These are phyloP conservation scores for Napeogenes inachia DNA, from an alignment of 2,888 invertebrate genomes.

Conservation along the genomic window DNA sequence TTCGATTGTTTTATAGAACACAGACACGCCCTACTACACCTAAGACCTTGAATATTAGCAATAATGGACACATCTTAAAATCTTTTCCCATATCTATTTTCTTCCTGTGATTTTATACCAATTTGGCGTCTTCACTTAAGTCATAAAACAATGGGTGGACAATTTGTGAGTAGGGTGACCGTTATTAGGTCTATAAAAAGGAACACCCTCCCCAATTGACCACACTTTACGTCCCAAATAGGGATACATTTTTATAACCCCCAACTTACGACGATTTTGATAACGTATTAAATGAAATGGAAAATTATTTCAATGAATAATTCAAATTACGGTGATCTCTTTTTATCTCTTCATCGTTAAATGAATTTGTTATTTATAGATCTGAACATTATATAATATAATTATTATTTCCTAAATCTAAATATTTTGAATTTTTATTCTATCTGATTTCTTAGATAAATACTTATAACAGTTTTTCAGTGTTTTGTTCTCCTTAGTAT, in stretches of 20 bases:
- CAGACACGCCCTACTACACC: no score
- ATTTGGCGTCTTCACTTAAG: constrained; percentile 5
- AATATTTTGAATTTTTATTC: neutral
- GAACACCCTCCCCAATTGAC: constrained; percentile 42
- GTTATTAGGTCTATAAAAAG: constrained; percentile 46
- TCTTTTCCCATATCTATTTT: neutral
- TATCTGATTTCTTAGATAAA: no score
- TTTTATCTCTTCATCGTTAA: neutral
- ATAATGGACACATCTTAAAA: neutral
- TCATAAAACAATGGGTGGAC: constrained; percentile 18
- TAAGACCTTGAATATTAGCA: no score
- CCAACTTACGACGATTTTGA: constrained; percentile 36
- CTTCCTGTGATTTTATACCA: neutral
- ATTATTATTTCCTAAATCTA: neutral
- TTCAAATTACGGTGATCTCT: constrained; percentile 28
- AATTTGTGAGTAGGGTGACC: constrained; percentile 26
- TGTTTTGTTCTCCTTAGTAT: no score
- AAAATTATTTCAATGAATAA: constrained; percentile 43
- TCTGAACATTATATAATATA: neutral
- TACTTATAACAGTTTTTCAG: no score
- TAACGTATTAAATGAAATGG: constrained; percentile 37
- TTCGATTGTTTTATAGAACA: no score
- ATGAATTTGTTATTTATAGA: neutral
- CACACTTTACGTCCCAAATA: constrained; percentile 46
- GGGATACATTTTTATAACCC: constrained; percentile 43